Evolutionary conservation across 2,888 invertebrate genomes (phyloP), one percentile per base, ranked within the genome.

Genomic region (Ecdyonurus torrentis): DNA sequence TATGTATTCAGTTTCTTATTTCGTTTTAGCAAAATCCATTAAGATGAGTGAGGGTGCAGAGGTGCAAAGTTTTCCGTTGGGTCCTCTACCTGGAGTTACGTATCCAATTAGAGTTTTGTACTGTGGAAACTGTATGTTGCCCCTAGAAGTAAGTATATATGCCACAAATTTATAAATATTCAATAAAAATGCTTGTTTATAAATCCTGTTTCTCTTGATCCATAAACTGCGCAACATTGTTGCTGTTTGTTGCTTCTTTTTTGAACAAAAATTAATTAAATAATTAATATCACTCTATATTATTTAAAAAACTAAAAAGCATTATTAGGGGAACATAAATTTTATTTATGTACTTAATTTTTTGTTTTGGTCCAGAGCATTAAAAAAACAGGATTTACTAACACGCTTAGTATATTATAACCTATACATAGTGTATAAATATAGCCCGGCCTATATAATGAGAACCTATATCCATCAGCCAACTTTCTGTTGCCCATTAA

Each of bases 61-160:
- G 37, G 7, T 37, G 37, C 37, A 10, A 15, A 15, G 5, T 37
- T 37, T 37, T 37, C 55, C n/a, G 10, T 5, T 22, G 3, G 55
- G 55, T 20, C n/a, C 19, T 69, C 86, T 86, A 69, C 81, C 81
- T 70, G 89, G 87, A 66, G 80, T 89, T 65, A 81, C 78, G 65
- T 95, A 95, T 76, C 95, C 95, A 22, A 69, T 91, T 66, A 83
- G 82, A 74, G 88, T 96, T 65, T 79, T 85, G 68, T 81, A 96
- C 75, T 96, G 95, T 75, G 95, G 95, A 59, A 93, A 93, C 75
- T 94, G 94, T 78, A 85, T 89, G 65, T 87, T 93, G 84, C 93
- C 93, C n/a, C 87, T 92, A 72, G 93, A 94, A 81, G 87, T 86
- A 76, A 76, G 70, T 67, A 62, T 24, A 24, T 18, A 18, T 23